Evolutionary conservation across 2,113 vertebrate species (phyloP).

Genomic region (Falcunculus frontatus): DNA sequence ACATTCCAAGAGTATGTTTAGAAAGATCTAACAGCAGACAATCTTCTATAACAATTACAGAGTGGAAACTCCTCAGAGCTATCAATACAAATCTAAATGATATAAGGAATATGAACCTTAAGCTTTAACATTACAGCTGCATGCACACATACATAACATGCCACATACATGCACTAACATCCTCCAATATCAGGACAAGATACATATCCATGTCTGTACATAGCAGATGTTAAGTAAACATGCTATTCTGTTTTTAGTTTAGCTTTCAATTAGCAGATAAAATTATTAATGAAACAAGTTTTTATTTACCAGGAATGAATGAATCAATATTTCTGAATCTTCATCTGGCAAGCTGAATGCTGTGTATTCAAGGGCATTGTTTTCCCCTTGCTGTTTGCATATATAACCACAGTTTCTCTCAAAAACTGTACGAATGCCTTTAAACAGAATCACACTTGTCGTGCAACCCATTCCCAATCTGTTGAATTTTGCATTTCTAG

Average conservation of each 20-base stretch:
- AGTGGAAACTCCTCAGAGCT: neutral
- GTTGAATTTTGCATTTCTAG: slow-evolving; percentile 75
- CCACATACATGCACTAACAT: slow-evolving; percentile 1
- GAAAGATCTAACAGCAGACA: neutral
- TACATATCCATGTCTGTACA: neutral
- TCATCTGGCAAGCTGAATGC: slow-evolving; percentile 81
- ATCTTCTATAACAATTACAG: neutral
- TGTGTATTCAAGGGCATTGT: slow-evolving; percentile 79
- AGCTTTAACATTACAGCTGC: neutral
- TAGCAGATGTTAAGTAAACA: neutral
- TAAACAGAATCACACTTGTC: slow-evolving; percentile 88
- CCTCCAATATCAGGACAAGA: neutral
- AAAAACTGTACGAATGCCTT: slow-evolving; percentile 88
- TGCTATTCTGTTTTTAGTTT: neutral
- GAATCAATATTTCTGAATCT: slow-evolving; percentile 81
- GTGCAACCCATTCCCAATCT: slow-evolving; percentile 91
- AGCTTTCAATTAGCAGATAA: slow-evolving; percentile 10
- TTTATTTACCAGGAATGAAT: slow-evolving; percentile 80
- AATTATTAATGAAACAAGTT: slow-evolving; percentile 64
- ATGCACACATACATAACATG: neutral
- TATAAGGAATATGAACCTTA: neutral
- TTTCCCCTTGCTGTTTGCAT: slow-evolving; percentile 86
- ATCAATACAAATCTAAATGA: neutral
- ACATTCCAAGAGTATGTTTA: neutral
- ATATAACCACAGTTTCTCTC: slow-evolving; percentile 94